Evolutionary conservation across 2,888 invertebrate species (phyloP), one percentile per base, ranked within the genome.

Genomic region (Mimumesa dahlbomi): DNA sequence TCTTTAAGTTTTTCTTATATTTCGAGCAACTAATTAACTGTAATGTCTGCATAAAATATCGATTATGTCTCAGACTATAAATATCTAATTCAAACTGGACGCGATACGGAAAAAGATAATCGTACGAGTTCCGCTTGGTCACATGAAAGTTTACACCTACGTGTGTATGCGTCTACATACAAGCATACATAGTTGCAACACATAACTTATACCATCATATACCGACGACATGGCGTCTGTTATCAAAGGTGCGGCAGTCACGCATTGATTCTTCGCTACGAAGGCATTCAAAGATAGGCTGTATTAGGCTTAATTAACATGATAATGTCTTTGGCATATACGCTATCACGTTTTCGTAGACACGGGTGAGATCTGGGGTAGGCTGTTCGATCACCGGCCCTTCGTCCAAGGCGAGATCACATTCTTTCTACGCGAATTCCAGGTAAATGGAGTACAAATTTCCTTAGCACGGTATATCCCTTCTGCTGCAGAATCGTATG

Each of bases 321-420:
- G 7, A 59, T 56, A 57, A 52, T 56, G 43, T 75, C 45, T 63
- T 64, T 68, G 48, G 54, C 22, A n/a, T n/a, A n/a, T n/a, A n/a
- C n/a, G 56, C 68, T 73, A 25, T 56, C 31, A 58, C 57, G 54
- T 77, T 73, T 68, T 64, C 71, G 65, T 67, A 97, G 97, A 95
- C 92, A 92, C 94, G 80, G 93, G 94, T 73, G 95, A 95, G 90
- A 93, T 96, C 88, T 96, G 96, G 93, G 92, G 93, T 82, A 92
- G 97, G 85, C 91, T 97, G 65, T 95, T 97, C 90, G 96, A 97
- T 90, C 97, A 97, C 85, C 93, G 94, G 73, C 95, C 95, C 31
- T 96, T 97, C 88, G 89, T 97, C 65, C 95, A 93, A 90, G 96
- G 96, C 59, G 97, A 97, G 92, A 94, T 97, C 76, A 94, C 94